Percentiles rank a stretch among this genome's conserved stretches.
Evolutionary conservation across 2,797 vertebrate species (phyloP).

Genomic region (Paramormyrops hopkinsi): DNA sequence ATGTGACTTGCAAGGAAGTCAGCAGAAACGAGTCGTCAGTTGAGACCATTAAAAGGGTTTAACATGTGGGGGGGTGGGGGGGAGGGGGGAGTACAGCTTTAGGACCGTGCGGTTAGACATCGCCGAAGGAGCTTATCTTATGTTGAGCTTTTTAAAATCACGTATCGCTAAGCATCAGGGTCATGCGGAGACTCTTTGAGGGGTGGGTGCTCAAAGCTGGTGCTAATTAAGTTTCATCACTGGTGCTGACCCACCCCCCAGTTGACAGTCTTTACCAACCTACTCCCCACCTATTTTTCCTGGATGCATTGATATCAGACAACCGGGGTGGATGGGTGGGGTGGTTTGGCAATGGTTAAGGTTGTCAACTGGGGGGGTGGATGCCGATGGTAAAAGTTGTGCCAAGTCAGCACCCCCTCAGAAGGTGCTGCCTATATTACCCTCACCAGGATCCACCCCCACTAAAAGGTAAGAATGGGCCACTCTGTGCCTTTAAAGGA

Average conservation of each 20-base stretch:
- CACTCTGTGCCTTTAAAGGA: background rate
- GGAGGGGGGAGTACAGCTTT: background rate
- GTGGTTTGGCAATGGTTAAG: background rate
- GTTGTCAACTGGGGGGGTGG: background rate
- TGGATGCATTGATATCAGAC: background rate
- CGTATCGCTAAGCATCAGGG: background rate
- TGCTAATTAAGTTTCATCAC: background rate
- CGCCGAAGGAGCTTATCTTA: background rate
- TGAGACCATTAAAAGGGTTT: background rate
- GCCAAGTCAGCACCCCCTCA: background rate
- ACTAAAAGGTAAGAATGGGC: background rate
- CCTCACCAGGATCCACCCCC: background rate
- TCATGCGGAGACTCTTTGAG: background rate
- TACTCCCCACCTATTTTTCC: background rate
- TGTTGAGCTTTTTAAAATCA: background rate
- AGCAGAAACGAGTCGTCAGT: background rate
- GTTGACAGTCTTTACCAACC: background rate
- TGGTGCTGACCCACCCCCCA: background rate
- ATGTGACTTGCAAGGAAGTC: background rate
- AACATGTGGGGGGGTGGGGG: no score
- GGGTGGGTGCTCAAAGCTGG: background rate
- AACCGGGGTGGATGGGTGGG: background rate
- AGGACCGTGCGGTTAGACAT: background rate
- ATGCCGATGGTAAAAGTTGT: background rate
- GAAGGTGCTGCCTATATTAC: background rate